These are phyloP conservation scores for Leucophora obtusa DNA, from an alignment of 2,888 invertebrate species.

Conservation along the genomic window DNA sequence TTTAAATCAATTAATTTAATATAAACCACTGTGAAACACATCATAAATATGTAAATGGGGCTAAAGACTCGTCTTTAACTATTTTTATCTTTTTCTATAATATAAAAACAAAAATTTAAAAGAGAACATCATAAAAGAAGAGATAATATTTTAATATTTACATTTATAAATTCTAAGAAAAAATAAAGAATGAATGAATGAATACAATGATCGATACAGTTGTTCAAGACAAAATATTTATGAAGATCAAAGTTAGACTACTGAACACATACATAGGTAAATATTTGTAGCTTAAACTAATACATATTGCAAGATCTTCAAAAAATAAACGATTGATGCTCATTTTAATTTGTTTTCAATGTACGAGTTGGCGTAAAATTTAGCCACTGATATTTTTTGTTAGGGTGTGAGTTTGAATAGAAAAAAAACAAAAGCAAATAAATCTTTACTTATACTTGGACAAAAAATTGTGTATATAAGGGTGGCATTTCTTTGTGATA, in stretches of 20 bases:
- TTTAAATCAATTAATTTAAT: no score
- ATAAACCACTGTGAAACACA: no score
- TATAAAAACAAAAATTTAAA: neutral
- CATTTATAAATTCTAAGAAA: neutral
- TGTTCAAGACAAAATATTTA: neutral
- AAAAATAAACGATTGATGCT: neutral
- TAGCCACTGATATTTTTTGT: no score
- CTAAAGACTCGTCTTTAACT: no score
- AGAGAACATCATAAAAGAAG: neutral
- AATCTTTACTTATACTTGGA: neutral
- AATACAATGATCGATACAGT: neutral
- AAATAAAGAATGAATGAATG: neutral
- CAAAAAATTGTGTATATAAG: neutral
- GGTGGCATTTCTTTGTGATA: neutral
- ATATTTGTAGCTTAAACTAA: neutral
- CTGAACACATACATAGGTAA: neutral
- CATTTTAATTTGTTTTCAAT: neutral
- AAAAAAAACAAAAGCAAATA: neutral
- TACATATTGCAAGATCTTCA: neutral
- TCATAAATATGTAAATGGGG: no score
- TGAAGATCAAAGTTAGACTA: neutral
- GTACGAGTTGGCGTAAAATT: neutral
- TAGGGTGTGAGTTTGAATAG: no score
- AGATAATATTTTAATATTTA: slow-evolving; percentile 12
- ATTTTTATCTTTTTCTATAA: neutral